Percentiles rank a stretch among this genome's conserved stretches.
Evolutionary conservation across 1,140 invertebrate species (phyloP).

Genomic region (Drosophila watanabei): DNA sequence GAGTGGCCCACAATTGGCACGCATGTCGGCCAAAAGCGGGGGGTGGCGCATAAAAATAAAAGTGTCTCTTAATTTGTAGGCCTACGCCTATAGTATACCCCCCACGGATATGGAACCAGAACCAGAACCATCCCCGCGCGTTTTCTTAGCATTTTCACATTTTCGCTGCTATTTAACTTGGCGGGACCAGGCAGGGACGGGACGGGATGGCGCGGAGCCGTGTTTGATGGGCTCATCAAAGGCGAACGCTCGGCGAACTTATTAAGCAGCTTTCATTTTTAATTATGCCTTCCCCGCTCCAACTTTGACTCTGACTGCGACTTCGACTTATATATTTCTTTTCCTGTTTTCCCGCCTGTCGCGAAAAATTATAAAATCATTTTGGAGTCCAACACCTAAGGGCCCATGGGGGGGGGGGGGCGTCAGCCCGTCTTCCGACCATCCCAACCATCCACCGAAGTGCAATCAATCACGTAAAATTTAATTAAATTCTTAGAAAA

Average conservation of each 20-base stretch:
- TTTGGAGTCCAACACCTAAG: constrained; percentile 46
- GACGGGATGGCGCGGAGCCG: neutral
- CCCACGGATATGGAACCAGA: neutral
- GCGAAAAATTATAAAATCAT: constrained; percentile 68
- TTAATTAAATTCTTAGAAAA: constrained; percentile 76
- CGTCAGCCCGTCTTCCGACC: neutral
- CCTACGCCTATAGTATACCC: constrained; percentile 11
- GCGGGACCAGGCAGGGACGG: neutral
- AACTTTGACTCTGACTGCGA: constrained; percentile 22
- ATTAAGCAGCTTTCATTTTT: constrained; percentile 81
- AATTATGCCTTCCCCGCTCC: constrained; percentile 63
- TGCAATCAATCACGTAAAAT: constrained; percentile 79
- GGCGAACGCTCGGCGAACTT: constrained; percentile 62
- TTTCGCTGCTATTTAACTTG: constrained; percentile 38
- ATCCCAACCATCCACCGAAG: constrained; percentile 57
- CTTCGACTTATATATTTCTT: constrained; percentile 34
- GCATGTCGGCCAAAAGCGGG: constrained; percentile 57
- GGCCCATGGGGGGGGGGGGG: neutral
- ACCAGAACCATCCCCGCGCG: neutral
- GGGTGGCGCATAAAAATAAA: constrained; percentile 47
- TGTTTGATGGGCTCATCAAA: constrained; percentile 64
- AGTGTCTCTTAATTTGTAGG: constrained; percentile 73
- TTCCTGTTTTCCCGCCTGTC: constrained; percentile 49
- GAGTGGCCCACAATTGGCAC: constrained; percentile 56
- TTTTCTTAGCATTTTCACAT: constrained; percentile 19